A percentile compares a stretch with the other conserved stretches of the same genome.
phyloP scores from a whole-genome alignment of 2,888 invertebrate genomes.

The Rugalucina vietnamica region DNA sequence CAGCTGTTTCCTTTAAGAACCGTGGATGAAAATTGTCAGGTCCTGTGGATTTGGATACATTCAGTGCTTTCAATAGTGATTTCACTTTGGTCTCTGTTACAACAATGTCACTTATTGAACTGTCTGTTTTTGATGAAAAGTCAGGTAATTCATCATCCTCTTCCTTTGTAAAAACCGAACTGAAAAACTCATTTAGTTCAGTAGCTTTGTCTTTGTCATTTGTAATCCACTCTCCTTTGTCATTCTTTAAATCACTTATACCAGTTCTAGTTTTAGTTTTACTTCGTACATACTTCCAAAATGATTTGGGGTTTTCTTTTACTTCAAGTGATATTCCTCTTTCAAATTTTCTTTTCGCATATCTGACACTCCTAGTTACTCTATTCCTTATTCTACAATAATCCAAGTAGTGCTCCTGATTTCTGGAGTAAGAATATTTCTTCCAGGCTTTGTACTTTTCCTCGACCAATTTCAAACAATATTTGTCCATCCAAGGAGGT shows the following conservation, averaged over 20 bases:
- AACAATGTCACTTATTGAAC: neutral
- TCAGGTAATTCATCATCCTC: neutral
- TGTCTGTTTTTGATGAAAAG: neutral
- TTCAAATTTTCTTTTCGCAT: slow-evolving; percentile 5
- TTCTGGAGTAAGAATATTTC: slow-evolving; percentile 1
- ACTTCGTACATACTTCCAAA: slow-evolving; percentile 17
- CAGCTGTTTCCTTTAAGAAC: slow-evolving; percentile 2
- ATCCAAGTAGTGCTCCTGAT: slow-evolving; percentile 4
- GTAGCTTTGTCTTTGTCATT: neutral
- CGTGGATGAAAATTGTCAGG: neutral
- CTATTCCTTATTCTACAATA: slow-evolving; percentile 21
- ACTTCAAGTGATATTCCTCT: neutral
- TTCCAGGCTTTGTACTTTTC: slow-evolving; percentile 31
- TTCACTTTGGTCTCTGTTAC: neutral
- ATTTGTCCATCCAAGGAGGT: slow-evolving; percentile 23
- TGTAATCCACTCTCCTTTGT: neutral
- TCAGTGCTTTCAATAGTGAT: neutral
- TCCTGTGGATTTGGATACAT: neutral
- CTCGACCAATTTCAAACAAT: slow-evolving; percentile 13
- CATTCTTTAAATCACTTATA: neutral
- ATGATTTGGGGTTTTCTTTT: slow-evolving; percentile 14
- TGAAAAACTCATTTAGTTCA: neutral
- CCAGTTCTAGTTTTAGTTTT: slow-evolving; percentile 19
- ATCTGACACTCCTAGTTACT: neutral
- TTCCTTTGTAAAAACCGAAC: neutral